phyloP scores from a whole-genome alignment of 2,888 invertebrate species.

The Cryptus armator region DNA sequence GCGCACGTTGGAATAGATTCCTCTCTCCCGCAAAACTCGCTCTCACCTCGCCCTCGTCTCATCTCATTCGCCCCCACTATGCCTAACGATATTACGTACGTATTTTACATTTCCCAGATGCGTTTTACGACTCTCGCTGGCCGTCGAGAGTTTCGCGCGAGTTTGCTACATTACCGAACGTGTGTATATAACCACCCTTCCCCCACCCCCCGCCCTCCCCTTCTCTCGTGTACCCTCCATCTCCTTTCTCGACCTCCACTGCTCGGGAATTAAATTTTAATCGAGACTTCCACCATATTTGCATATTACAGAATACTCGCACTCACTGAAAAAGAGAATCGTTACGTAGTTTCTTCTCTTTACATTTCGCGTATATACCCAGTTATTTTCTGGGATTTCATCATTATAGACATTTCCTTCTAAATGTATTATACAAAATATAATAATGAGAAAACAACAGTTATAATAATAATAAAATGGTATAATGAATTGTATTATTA shows the following conservation, averaged over 20 bases:
- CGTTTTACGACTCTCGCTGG: conserved; percentile 71
- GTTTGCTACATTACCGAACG: conserved; percentile 46
- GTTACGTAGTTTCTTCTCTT: conserved; percentile 35
- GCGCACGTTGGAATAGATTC: conserved; percentile 47
- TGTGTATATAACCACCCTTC: conserved; percentile 10
- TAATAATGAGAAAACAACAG: too few relatives aligned
- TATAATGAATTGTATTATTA: too few relatives aligned
- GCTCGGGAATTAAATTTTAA: conserved; percentile 71
- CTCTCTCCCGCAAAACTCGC: conserved; percentile 36
- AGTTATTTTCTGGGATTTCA: conserved; percentile 52
- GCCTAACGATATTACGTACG: conserved; percentile 72
- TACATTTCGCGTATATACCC: not conserved
- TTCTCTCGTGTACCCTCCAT: conserved; percentile 44
- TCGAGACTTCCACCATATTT: conserved; percentile 71
- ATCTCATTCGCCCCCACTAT: conserved; percentile 46
- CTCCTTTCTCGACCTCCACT: conserved; percentile 42
- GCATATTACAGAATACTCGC: conserved; percentile 71
- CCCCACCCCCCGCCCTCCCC: not conserved
- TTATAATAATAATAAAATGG: too few relatives aligned
- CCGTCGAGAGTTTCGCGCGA: conserved; percentile 66
- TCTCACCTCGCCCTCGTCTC: conserved; percentile 22
- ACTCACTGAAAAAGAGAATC: conserved; percentile 69
- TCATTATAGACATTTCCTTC: conserved; percentile 21
- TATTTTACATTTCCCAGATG: conserved; percentile 74
- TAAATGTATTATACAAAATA: not conserved